phyloP scores from a whole-genome alignment of 2,888 invertebrate genomes.

The Drosophila mimetica region DNA sequence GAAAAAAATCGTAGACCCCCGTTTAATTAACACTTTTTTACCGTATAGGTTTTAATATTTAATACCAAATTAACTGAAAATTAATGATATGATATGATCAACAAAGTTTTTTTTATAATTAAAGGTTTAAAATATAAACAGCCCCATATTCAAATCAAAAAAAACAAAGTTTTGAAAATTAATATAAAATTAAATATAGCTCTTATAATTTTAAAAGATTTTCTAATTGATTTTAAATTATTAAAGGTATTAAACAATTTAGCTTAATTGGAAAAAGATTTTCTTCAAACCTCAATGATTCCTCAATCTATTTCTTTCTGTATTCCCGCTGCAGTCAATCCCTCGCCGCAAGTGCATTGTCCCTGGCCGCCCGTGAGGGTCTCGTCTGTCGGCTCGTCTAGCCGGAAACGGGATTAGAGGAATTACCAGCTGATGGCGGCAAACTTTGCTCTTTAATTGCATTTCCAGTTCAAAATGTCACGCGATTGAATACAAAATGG shows the following conservation, averaged over 20 bases:
- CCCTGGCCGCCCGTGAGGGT: conserved; percentile 73
- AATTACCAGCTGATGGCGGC: conserved; percentile 19
- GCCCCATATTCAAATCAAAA: too few relatives aligned
- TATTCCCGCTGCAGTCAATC: conserved; percentile 59
- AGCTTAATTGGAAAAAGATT: not conserved
- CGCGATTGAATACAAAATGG: conserved; percentile 46
- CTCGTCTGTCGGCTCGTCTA: conserved; percentile 74
- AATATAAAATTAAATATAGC: not conserved
- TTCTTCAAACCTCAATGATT: not conserved
- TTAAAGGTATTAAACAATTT: too few relatives aligned
- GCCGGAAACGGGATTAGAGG: conserved; percentile 31
- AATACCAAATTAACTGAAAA: too few relatives aligned
- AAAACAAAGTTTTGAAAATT: too few relatives aligned
- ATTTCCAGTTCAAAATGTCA: conserved; percentile 48
- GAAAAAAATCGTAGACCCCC: too few relatives aligned
- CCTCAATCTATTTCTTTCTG: conserved; percentile 13
- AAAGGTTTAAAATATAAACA: too few relatives aligned
- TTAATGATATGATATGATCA: too few relatives aligned
- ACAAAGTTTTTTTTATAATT: too few relatives aligned
- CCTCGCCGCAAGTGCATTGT: conserved; percentile 60
- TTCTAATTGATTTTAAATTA: not conserved
- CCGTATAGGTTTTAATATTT: too few relatives aligned
- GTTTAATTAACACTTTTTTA: too few relatives aligned
- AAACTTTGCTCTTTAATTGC: conserved; percentile 50
- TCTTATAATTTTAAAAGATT: not conserved